Conservation (phyloP, 2,113 vertebrate species). For the Forbesichthys agassizii region DNA sequence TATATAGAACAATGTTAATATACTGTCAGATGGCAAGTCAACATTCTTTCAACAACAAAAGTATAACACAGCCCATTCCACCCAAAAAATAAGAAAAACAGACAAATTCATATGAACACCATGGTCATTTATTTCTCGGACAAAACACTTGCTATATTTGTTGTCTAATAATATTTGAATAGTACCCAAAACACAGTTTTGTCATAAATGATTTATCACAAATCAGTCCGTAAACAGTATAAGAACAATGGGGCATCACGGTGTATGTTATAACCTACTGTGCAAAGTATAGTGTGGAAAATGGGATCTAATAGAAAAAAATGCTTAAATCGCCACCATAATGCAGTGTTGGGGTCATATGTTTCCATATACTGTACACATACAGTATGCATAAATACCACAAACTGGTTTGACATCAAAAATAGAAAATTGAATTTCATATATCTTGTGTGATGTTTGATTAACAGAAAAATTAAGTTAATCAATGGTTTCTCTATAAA, state of each 20-base stretch:
- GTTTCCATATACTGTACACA: constrained; percentile 71
- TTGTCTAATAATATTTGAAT: constrained; percentile 71
- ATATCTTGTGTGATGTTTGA: constrained; percentile 50
- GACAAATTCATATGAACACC: constrained; percentile 85
- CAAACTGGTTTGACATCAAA: constrained; percentile 68
- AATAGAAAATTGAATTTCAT: constrained; percentile 60
- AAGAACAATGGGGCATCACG: constrained; percentile 66
- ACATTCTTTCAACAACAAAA: constrained; percentile 79
- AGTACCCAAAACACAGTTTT: constrained; percentile 87
- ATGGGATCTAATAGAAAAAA: constrained; percentile 67
- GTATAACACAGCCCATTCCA: constrained; percentile 49
- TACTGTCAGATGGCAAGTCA: constrained; percentile 88
- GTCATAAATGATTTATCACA: constrained; percentile 79
- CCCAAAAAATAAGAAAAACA: constrained; percentile 77
- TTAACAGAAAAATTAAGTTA: constrained; percentile 65
- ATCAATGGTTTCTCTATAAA: constrained; percentile 57
- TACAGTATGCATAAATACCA: constrained; percentile 65
- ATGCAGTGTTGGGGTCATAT: constrained; percentile 64
- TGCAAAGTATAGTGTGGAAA: constrained; percentile 68
- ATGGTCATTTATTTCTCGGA: constrained; percentile 85
- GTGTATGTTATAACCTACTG: constrained; percentile 73
- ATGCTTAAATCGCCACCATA: constrained; percentile 58
- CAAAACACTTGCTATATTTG: constrained; percentile 80
- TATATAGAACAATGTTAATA: constrained; percentile 97
- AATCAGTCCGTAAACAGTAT: constrained; percentile 66